phyloP scores from a whole-genome alignment of 2,113 vertebrate genomes.

The Junco hyemalis region DNA sequence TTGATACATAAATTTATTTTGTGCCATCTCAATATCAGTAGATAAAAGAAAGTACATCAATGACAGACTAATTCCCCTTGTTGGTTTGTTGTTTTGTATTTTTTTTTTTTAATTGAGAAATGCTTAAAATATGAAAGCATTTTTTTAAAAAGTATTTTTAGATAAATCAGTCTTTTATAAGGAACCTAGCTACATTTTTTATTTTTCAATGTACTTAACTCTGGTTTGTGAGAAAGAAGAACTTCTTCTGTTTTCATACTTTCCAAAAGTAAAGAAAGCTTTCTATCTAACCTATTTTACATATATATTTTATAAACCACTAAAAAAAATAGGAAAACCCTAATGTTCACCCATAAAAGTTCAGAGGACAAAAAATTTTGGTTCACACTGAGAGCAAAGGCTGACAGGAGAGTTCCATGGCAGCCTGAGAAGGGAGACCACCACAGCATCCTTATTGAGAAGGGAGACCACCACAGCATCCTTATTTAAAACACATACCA shows the following conservation, averaged over 20 bases:
- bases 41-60: not conserved
- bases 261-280: slow-evolving; percentile 56
- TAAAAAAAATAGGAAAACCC: slow-evolving; percentile 30
- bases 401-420: slow-evolving; percentile 24
- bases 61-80: not conserved
- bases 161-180: slow-evolving; percentile 49
- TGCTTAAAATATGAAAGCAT: slow-evolving; percentile 23
- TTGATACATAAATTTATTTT: not conserved
- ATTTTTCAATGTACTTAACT: slow-evolving; percentile 24
- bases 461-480: slow-evolving; percentile 44
- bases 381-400: slow-evolving; percentile 60
- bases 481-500: slow-evolving; percentile 40
- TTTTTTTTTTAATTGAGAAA: not conserved
- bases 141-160: slow-evolving; percentile 15
- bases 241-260: slow-evolving; percentile 54
- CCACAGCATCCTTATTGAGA: slow-evolving; percentile 42
- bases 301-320: not conserved
- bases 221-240: slow-evolving; percentile 42
- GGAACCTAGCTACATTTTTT: slow-evolving; percentile 46
- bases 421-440: slow-evolving; percentile 38
- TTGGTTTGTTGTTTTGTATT: not conserved
- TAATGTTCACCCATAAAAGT: slow-evolving; percentile 46
- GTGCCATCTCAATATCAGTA: not conserved
- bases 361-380: slow-evolving; percentile 66
- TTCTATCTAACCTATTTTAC: not conserved